phyloP scores from a whole-genome alignment of 2,113 vertebrate genomes.

The Ophthalmolycus amberensis region DNA sequence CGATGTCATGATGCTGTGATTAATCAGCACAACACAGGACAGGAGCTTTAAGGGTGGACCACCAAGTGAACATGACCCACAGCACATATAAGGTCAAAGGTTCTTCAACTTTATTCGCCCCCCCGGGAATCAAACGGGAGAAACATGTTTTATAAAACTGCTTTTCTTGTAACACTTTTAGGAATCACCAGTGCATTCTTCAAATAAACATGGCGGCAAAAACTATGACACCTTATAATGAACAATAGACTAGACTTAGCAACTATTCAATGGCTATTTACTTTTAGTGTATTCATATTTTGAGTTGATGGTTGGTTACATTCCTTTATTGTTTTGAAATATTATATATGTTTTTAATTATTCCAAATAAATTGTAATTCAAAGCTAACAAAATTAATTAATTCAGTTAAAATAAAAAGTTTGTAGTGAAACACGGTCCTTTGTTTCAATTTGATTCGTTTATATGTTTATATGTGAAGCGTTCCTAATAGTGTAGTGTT shows the following conservation, averaged over 20 bases:
- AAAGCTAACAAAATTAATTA: not conserved
- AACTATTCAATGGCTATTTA: not conserved
- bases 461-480: not conserved
- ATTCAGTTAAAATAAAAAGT: not conserved
- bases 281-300: not conserved
- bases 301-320: not conserved
- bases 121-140: not conserved
- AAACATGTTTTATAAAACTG: slow-evolving; percentile 8
- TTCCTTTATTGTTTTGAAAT: not conserved
- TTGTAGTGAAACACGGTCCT: not conserved
- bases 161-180: not conserved
- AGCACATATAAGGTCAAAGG: slow-evolving; percentile 54
- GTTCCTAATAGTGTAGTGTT: not conserved
- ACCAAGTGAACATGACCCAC: slow-evolving; percentile 59
- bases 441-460: not conserved
- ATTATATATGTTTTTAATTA: not conserved
- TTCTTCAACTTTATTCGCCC: slow-evolving; percentile 39
- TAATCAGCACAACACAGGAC: slow-evolving; percentile 66
- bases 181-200: not conserved
- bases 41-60: slow-evolving; percentile 46
- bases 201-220: slow-evolving; percentile 3
- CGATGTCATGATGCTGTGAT: slow-evolving; percentile 70
- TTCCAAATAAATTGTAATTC: not conserved
- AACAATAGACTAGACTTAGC: not conserved
- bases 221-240: not conserved